Percentiles rank a stretch among this genome's conserved stretches.
phyloP scores from a whole-genome alignment of 2,888 invertebrate genomes.

The Chrysolina americana region DNA sequence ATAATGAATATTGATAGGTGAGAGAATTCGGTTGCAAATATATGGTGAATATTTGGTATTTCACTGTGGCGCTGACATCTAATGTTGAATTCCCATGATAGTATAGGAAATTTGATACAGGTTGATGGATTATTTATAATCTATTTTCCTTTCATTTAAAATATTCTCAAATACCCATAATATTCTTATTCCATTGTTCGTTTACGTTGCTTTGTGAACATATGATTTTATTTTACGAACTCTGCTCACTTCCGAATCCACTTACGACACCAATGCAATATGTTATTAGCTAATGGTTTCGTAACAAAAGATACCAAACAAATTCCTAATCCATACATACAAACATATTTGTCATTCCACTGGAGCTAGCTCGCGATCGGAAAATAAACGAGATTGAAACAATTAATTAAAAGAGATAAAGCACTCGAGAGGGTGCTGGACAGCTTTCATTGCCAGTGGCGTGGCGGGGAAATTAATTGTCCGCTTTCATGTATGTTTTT shows the following conservation, averaged over 20 bases:
- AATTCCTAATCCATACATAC: constrained; percentile 24
- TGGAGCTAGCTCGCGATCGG: constrained; percentile 20
- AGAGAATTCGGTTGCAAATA: too few species aligned
- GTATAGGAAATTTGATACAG: too few species aligned
- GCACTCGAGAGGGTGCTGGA: constrained; percentile 30
- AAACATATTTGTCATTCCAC: constrained; percentile 32
- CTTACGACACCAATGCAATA: background rate
- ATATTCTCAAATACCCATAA: too few species aligned
- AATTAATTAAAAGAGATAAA: constrained; percentile 37
- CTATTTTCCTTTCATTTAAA: too few species aligned
- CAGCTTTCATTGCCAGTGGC: constrained; percentile 21
- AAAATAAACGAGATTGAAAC: constrained; percentile 31
- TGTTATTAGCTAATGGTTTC: constrained; percentile 16
- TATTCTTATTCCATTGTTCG: too few species aligned
- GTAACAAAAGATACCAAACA: constrained; percentile 20
- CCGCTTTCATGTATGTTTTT: background rate
- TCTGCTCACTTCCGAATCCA: background rate
- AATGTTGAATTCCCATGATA: too few species aligned
- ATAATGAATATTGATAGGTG: too few species aligned
- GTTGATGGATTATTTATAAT: too few species aligned
- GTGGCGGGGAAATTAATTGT: background rate
- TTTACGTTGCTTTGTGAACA: too few species aligned
- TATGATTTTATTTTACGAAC: background rate
- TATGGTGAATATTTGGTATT: too few species aligned
- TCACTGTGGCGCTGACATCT: too few species aligned